Evolutionary conservation across 1,140 invertebrate genomes (phyloP).

Genomic region (Physella acuta): DNA sequence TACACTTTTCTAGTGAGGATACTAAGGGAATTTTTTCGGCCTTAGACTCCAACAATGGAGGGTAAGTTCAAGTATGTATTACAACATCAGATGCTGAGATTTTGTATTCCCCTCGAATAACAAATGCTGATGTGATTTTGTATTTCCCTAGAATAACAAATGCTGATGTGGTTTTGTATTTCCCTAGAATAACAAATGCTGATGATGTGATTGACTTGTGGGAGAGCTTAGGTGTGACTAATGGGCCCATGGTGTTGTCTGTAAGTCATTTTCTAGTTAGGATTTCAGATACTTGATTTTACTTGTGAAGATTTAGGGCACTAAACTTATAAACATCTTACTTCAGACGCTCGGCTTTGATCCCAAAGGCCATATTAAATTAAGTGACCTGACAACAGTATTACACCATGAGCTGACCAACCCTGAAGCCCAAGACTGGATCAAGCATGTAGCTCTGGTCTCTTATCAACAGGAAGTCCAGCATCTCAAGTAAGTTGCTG

Average conservation of each 20-base stretch:
- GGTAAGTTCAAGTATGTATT: conserved; percentile 1
- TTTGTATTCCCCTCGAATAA: no score
- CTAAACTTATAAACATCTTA: not conserved
- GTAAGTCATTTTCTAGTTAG: conserved; percentile 26
- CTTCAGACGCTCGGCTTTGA: conserved; percentile 70
- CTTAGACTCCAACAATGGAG: conserved; percentile 3
- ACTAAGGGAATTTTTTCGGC: conserved; percentile 6
- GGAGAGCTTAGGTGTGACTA: conserved; percentile 38
- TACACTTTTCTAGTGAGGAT: conserved; percentile 1
- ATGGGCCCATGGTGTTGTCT: conserved; percentile 40
- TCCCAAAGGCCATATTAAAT: conserved; percentile 65
- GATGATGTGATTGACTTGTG: conserved; percentile 42
- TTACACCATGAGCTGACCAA: conserved; percentile 74
- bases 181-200: conserved; percentile 38
- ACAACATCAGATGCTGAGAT: no score
- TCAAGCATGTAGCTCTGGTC: conserved; percentile 52
- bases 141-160: no score
- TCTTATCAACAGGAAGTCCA: conserved; percentile 59
- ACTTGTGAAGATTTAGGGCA: not conserved
- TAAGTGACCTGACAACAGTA: conserved; percentile 71
- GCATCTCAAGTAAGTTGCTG: conserved; percentile 57
- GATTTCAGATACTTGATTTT: not conserved
- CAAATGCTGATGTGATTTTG: no score
- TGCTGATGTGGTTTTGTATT: conserved; percentile 38
- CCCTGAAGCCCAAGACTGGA: conserved; percentile 55